Conservation (phyloP, 2,797 vertebrate species). For the Furcifer pardalis region DNA sequence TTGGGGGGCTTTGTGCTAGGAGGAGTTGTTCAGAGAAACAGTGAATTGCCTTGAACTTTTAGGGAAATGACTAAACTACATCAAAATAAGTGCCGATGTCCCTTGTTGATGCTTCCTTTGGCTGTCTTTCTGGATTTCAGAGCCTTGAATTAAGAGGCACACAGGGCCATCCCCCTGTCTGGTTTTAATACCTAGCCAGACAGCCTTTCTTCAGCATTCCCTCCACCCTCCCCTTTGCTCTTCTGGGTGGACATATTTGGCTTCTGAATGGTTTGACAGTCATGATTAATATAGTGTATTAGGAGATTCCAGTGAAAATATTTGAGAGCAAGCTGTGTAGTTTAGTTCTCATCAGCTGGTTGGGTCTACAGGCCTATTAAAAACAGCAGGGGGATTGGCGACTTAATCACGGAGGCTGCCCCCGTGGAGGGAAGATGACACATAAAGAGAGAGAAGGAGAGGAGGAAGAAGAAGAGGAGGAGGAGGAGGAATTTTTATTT, state of each 20-base stretch:
- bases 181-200: slow-evolving; percentile 65
- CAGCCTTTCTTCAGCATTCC: slow-evolving; percentile 38
- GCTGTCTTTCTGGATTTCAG: too few species aligned
- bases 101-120: slow-evolving; percentile 24
- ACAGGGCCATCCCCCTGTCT: slow-evolving; percentile 54
- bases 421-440: slow-evolving; percentile 61
- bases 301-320: slow-evolving; percentile 84
- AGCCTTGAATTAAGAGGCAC: slow-evolving; percentile 18
- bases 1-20: not conserved
- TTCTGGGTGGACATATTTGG: slow-evolving; percentile 81
- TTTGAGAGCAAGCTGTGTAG: slow-evolving; percentile 78
- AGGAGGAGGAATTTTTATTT: too few species aligned
- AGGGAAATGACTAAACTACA: not conserved
- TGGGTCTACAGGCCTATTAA: slow-evolving; percentile 80
- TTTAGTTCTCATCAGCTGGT: slow-evolving; percentile 81
- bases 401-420: slow-evolving; percentile 84
- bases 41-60: not conserved
- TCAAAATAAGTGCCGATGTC: not conserved
- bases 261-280: slow-evolving; percentile 80
- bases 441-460: slow-evolving; percentile 48
- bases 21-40: not conserved
- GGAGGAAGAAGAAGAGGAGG: not conserved
- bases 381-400: slow-evolving; percentile 82
- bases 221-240: slow-evolving; percentile 39
- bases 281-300: slow-evolving; percentile 88